Evolutionary conservation across 2,113 vertebrate species (phyloP).

Genomic region (Muscicapa adusta): DNA sequence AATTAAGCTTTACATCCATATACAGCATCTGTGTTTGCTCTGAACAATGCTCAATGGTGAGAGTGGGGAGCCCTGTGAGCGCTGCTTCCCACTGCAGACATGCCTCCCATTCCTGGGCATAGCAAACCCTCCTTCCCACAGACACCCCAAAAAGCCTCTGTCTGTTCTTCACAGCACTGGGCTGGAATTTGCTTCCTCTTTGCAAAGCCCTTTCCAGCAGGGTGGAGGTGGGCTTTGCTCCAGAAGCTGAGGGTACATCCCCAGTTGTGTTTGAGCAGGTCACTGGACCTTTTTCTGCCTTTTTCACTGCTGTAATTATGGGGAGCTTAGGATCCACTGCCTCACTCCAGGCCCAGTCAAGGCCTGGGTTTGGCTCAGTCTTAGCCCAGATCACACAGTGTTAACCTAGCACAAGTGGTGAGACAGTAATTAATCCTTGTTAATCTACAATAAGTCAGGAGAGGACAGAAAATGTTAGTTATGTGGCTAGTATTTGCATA

Average conservation of each 20-base stretch:
- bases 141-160: not conserved
- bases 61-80: not conserved
- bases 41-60: not conserved
- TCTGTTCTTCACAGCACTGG: not conserved
- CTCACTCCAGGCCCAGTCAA: not conserved
- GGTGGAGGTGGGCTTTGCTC: not conserved
- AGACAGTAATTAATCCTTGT: not conserved
- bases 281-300: not conserved
- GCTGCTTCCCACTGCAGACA: slow-evolving; percentile 53
- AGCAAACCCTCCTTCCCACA: not conserved
- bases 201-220: not conserved
- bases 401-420: not conserved
- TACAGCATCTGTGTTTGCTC: not conserved
- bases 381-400: not conserved
- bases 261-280: not conserved
- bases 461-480: not conserved
- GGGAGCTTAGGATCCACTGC: not conserved
- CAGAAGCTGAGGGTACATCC: not conserved
- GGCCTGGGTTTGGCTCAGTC: not conserved
- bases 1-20: not conserved
- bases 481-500: not conserved
- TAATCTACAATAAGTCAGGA: not conserved
- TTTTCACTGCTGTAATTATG: not conserved
- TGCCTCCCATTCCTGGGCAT: slow-evolving; percentile 49
- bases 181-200: slow-evolving; percentile 14